Evolutionary conservation across 2,888 invertebrate species (phyloP).

Genomic region (Desoria tigrina): DNA sequence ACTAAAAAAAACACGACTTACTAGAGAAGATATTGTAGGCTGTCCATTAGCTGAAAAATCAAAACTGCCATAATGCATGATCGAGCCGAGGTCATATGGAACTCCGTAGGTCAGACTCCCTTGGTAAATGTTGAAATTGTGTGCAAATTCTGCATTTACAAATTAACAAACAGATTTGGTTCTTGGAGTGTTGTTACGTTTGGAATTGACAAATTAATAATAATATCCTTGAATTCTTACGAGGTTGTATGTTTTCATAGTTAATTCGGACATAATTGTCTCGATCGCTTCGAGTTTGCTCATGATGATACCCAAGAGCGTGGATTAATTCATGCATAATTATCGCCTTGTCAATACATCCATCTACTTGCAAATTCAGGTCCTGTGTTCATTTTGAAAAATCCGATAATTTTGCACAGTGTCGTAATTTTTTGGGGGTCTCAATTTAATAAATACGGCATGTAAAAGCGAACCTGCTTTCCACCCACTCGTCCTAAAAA

Average conservation of each 20-base stretch:
- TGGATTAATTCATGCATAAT: constrained; percentile 59
- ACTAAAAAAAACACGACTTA: background rate
- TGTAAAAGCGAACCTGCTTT: background rate
- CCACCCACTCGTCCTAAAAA: background rate
- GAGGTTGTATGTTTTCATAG: constrained; percentile 55
- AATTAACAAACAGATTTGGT: background rate
- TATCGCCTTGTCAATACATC: constrained; percentile 30
- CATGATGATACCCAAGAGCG: constrained; percentile 58
- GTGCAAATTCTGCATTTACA: background rate
- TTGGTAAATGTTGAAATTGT: background rate
- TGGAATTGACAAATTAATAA: background rate
- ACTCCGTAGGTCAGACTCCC: background rate
- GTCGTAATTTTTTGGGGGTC: no score
- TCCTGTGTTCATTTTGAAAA: background rate
- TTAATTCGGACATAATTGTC: constrained; percentile 56
- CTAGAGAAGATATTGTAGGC: background rate
- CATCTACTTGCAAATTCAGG: background rate
- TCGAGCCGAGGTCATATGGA: background rate
- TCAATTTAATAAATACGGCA: no score
- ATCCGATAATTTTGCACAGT: background rate
- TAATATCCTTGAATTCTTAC: background rate
- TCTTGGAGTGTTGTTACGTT: background rate
- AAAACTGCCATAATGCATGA: background rate
- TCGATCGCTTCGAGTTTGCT: constrained; percentile 58
- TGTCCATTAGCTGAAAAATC: background rate